Conservation (phyloP, 2,888 invertebrate species). For the Chrysolina americana region DNA sequence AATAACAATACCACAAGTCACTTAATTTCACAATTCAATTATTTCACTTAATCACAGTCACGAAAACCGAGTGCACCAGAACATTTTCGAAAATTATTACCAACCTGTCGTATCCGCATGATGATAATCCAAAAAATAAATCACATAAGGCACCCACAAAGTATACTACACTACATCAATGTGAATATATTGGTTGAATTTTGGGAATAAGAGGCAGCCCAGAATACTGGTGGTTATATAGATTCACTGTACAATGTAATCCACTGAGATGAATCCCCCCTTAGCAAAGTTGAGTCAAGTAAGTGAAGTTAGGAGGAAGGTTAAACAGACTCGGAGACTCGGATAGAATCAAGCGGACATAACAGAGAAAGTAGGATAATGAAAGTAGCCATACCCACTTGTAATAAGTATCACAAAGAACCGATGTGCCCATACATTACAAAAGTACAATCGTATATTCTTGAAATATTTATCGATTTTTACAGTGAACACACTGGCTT, state of each 20-base stretch:
- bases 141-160: conserved; percentile 53
- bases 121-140: conserved; percentile 58
- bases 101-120: conserved; percentile 61
- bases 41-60: conserved; percentile 22
- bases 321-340: conserved; percentile 47
- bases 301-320: conserved; percentile 57
- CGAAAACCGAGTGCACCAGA: background rate
- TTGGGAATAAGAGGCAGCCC: conserved; percentile 57
- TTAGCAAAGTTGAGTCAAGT: conserved; percentile 43
- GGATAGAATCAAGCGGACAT: conserved; percentile 61
- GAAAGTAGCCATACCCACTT: conserved; percentile 63
- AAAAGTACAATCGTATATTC: conserved; percentile 37
- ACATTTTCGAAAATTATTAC: conserved; percentile 41
- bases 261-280: conserved; percentile 53
- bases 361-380: conserved; percentile 64
- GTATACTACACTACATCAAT: conserved; percentile 58
- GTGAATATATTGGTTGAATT: conserved; percentile 55
- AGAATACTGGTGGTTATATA: conserved; percentile 58
- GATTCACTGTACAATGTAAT: conserved; percentile 58
- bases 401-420: conserved; percentile 62
- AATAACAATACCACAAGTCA: background rate
- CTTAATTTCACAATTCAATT: conserved; percentile 19
- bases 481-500: background rate
- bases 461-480: conserved; percentile 25
- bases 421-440: conserved; percentile 60